Evolutionary conservation across 1,140 invertebrate species (phyloP), one percentile per base, ranked within the genome.

Genomic region (Euwallacea similis): DNA sequence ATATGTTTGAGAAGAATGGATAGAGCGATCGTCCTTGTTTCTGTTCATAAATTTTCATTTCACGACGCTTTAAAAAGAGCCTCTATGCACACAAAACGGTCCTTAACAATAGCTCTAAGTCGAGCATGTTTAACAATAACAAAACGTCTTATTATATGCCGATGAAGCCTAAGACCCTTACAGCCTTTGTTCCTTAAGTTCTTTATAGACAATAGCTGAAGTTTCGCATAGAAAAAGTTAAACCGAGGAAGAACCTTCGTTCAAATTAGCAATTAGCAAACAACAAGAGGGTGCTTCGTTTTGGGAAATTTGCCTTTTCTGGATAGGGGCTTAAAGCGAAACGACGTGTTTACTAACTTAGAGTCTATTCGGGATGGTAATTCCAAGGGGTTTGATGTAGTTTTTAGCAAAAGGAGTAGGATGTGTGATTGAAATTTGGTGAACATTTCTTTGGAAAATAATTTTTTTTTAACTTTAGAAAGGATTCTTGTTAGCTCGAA

Each of bases 181-280:
- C 2, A 50, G 13, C 2, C 0, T 50, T 50, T 50, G 46, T 50
- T 50, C 13, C 13, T 2, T 50, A 50, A 50, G 46, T 50, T 50
- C 0, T 50, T 50, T 50, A 50, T 50, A 50, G 46, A 50, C 46
- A 50, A 50, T 50, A 50, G 13, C 9, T 6, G 46, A 50, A 50
- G 46, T 50, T 50, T 10, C 9, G 2, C 9, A 13, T 13, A 50
- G 46, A 50, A 50, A 50, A 50, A 50, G 46, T 13, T 50, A 50
- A 50, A 50, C 46, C 46, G 46, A 33, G 21, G 21, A 33, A 33
- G 21, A 33, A 33, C 21, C 21, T 50, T 50, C 46, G 9, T 50
- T 50, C 46, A 13, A 50, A 50, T 50, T 50, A 50, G 46, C 13
- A 50, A 50, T 50, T 50, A 50, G 46, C 46, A 50, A 50, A 50